Evolutionary conservation across 2,888 invertebrate genomes (phyloP).

Genomic region (Schizotus pectinicornis): DNA sequence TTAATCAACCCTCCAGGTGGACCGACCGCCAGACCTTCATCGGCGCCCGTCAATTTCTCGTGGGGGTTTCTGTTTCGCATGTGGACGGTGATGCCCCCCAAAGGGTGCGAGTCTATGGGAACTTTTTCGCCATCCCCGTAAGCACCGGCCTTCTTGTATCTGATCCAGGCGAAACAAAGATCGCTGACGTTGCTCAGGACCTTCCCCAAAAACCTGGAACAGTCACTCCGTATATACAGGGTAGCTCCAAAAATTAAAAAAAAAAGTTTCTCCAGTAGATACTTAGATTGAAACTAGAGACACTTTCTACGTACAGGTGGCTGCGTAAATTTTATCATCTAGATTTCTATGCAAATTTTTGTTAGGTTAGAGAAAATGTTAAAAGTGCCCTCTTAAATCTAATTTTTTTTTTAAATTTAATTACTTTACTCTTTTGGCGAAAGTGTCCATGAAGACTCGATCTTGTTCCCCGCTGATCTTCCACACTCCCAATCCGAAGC

Average conservation of each 20-base stretch:
- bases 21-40: conserved; percentile 39
- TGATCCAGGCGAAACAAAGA: conserved; percentile 71
- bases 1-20: conserved; percentile 1
- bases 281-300: too few relatives aligned
- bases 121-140: conserved; percentile 55
- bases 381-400: too few relatives aligned
- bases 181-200: conserved; percentile 64
- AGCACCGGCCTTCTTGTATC: conserved; percentile 57
- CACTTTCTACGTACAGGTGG: too few relatives aligned
- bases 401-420: too few relatives aligned
- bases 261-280: too few relatives aligned
- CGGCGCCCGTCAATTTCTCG: conserved; percentile 57
- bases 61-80: conserved; percentile 66
- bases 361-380: too few relatives aligned
- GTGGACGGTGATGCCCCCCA: conserved; percentile 53
- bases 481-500: conserved; percentile 73
- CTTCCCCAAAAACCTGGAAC: conserved; percentile 43
- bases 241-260: too few relatives aligned
- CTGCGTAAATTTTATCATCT: too few relatives aligned
- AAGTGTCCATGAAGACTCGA: conserved; percentile 68
- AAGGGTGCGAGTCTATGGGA: conserved; percentile 37
- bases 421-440: conserved; percentile 66
- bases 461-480: conserved; percentile 66
- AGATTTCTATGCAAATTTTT: too few relatives aligned
- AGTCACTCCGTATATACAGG: conserved; percentile 34